Conservation (phyloP, 2,113 vertebrate genomes). For the Apteryx owenii region DNA sequence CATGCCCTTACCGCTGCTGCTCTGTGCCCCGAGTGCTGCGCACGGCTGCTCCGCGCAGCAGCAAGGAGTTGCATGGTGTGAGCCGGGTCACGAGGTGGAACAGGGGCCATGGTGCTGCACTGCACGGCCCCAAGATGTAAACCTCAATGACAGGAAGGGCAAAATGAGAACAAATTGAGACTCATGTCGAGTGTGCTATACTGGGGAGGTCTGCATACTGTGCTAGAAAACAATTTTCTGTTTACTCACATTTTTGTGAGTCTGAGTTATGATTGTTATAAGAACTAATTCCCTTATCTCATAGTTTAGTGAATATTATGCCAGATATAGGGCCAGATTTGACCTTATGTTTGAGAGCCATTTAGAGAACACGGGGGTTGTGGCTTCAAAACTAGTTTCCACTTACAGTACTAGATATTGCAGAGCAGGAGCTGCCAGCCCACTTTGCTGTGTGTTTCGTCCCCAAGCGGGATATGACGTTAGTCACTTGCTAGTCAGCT, state of each 20-base stretch:
- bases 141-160: not conserved
- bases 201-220: not conserved
- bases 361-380: not conserved
- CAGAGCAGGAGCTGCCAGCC: not conserved
- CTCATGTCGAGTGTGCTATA: rapidly evolving
- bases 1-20: not conserved
- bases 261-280: not conserved
- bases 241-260: not conserved
- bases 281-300: not conserved
- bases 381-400: not conserved
- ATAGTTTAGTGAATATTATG: not conserved
- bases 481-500: not conserved
- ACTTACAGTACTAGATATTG: not conserved
- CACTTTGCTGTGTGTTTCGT: not conserved
- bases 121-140: no score
- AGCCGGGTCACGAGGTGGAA: not conserved
- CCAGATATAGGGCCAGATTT: not conserved
- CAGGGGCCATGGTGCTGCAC: not conserved
- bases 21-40: not conserved
- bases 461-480: rapidly evolving
- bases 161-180: not conserved
- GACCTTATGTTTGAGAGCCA: not conserved
- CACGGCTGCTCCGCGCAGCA: rapidly evolving
- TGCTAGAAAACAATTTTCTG: not conserved
- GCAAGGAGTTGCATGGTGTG: not conserved